Conservation (phyloP, 2,113 vertebrate genomes). For the Ptyas mucosa region DNA sequence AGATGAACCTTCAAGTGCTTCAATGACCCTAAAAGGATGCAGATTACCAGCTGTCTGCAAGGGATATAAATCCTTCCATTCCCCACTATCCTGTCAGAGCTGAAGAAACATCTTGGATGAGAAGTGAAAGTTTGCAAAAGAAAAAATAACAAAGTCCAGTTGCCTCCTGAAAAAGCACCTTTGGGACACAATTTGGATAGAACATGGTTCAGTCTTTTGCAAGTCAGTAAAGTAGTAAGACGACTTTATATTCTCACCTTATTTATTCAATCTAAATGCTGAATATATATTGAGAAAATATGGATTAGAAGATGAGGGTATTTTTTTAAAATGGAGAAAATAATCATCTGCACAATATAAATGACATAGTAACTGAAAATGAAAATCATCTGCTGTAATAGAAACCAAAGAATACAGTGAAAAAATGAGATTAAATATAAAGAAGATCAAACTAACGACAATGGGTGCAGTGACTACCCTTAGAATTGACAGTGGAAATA, state of each 20-base stretch:
- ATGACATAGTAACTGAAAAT: not conserved
- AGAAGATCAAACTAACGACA: not conserved
- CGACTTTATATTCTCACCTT: not conserved
- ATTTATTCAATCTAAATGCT: not conserved
- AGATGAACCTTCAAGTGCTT: no score
- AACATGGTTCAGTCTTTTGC: not conserved
- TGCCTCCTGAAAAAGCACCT: no score
- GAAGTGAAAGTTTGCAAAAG: no score
- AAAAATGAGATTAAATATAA: not conserved
- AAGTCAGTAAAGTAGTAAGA: not conserved
- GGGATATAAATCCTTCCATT: no score
- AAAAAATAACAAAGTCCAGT: no score
- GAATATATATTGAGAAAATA: not conserved
- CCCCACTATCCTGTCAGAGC: no score
- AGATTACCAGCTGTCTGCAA: no score
- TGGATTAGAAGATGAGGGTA: not conserved
- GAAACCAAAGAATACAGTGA: not conserved
- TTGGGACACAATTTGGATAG: not conserved
- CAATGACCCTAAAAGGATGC: no score
- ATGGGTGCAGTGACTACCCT: not conserved
- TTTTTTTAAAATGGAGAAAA: not conserved
- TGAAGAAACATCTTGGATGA: no score
- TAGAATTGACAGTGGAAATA: not conserved
- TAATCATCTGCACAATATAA: not conserved
- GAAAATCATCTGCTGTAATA: not conserved